These are phyloP conservation scores for Clarias magur DNA, from an alignment of 2,113 vertebrate species.

Conservation along the genomic window DNA sequence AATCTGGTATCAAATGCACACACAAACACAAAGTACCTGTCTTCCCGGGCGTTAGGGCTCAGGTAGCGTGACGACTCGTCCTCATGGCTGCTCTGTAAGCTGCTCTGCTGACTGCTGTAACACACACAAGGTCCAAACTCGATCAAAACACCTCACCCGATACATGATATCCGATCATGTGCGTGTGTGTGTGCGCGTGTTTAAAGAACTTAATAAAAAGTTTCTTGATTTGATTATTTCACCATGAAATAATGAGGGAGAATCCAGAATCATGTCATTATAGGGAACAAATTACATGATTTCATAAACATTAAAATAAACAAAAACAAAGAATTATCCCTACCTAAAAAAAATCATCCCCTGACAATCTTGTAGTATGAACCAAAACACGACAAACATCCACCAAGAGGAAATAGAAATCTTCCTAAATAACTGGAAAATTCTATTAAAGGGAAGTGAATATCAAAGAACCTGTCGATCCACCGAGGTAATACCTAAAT, in stretches of 20 bases:
- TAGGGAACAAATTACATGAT: neutral
- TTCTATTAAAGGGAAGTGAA: neutral
- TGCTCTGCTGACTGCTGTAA: conserved; percentile 80
- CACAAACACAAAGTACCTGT: conserved; percentile 65
- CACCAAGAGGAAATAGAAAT: neutral
- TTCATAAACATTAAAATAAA: neutral
- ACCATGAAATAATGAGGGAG: neutral
- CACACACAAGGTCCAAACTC: conserved; percentile 8
- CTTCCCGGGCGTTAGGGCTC: conserved; percentile 71
- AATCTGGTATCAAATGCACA: neutral
- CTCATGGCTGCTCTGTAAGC: conserved; percentile 81
- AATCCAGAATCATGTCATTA: neutral
- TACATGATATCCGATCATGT: neutral
- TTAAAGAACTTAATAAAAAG: no score
- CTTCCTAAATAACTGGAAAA: neutral
- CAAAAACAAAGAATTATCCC: neutral
- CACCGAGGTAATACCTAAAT: neutral
- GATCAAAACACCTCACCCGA: neutral
- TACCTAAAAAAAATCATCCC: neutral
- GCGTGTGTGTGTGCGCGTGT: neutral
- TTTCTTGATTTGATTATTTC: no score
- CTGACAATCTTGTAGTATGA: neutral
- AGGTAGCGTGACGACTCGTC: conserved; percentile 75
- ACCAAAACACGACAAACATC: neutral
- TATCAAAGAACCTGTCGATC: neutral